Evolutionary conservation across 1,140 invertebrate species (phyloP).

Genomic region (Drosophila jambulina): DNA sequence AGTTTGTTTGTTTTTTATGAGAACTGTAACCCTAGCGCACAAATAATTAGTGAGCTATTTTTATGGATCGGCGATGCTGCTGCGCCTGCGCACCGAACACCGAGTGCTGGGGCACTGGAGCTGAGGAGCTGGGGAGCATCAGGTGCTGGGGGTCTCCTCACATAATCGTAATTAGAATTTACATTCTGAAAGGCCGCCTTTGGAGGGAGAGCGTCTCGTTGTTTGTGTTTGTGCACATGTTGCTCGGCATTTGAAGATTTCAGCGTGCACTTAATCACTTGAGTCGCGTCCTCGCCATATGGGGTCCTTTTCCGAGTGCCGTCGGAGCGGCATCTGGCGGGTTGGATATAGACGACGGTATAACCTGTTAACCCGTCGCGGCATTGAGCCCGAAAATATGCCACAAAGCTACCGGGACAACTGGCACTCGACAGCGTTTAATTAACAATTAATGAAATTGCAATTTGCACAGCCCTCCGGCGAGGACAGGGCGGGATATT

Average conservation of each 20-base stretch:
- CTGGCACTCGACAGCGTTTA: slow-evolving; percentile 55
- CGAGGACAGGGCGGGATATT: slow-evolving; percentile 40
- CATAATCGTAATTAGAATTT: slow-evolving; percentile 79
- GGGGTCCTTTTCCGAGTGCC: slow-evolving; percentile 58
- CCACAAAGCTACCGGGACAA: slow-evolving; percentile 21
- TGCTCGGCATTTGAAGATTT: slow-evolving; percentile 62
- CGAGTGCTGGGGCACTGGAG: slow-evolving; percentile 46
- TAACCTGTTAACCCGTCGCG: slow-evolving; percentile 56
- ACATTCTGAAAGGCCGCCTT: slow-evolving; percentile 32
- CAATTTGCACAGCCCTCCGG: slow-evolving; percentile 42
- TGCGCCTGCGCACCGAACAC: slow-evolving; percentile 48
- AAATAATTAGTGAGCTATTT: slow-evolving; percentile 78
- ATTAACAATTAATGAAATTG: slow-evolving; percentile 67
- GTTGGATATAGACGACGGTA: slow-evolving; percentile 11
- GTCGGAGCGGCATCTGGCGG: slow-evolving; percentile 22
- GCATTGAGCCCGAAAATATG: slow-evolving; percentile 39
- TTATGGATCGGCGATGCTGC: slow-evolving; percentile 53
- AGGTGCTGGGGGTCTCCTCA: slow-evolving; percentile 75
- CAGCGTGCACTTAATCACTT: slow-evolving; percentile 72
- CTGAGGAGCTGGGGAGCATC: slow-evolving; percentile 26
- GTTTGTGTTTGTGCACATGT: slow-evolving; percentile 67
- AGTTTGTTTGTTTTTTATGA: slow-evolving; percentile 52
- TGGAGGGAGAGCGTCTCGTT: not conserved
- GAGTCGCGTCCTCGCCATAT: slow-evolving; percentile 60
- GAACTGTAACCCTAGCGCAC: slow-evolving; percentile 71